Evolutionary conservation across 1,140 invertebrate genomes (phyloP).

Genomic region (Lordiphosa clarofinis): DNA sequence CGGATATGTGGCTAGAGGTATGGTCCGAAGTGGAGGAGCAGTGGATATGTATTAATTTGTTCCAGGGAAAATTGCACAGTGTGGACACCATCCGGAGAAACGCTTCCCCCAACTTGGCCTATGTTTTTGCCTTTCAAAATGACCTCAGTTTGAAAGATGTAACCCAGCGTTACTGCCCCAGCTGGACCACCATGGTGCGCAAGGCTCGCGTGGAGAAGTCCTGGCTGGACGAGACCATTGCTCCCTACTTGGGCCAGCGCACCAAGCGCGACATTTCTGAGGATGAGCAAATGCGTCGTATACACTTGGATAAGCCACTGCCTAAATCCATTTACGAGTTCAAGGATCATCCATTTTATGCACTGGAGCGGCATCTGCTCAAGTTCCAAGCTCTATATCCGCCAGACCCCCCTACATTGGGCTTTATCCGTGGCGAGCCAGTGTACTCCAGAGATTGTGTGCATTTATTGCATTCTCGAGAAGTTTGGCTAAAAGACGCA

Average conservation of each 20-base stretch:
- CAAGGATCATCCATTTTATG: slow-evolving; percentile 97
- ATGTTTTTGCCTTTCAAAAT: slow-evolving; percentile 91
- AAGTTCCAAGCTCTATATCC: slow-evolving; percentile 99
- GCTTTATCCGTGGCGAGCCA: slow-evolving; percentile 91
- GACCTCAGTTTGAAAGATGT: slow-evolving; percentile 91
- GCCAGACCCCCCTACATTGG: slow-evolving; percentile 89
- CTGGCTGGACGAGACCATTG: slow-evolving; percentile 89
- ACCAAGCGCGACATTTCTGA: slow-evolving; percentile 86
- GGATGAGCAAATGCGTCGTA: slow-evolving; percentile 87
- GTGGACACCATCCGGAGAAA: slow-evolving; percentile 82
- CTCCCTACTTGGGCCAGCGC: slow-evolving; percentile 83
- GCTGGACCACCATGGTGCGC: slow-evolving; percentile 90
- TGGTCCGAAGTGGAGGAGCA: slow-evolving; percentile 90
- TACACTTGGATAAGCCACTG: slow-evolving; percentile 88
- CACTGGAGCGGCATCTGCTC: slow-evolving; percentile 91
- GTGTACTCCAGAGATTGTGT: slow-evolving; percentile 94
- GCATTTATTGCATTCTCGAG: slow-evolving; percentile 89
- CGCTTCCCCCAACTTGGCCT: slow-evolving; percentile 87
- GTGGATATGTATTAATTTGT: slow-evolving; percentile 90
- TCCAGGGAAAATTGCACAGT: slow-evolving; percentile 86
- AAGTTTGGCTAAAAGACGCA: slow-evolving; percentile 94
- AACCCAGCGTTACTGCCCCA: slow-evolving; percentile 90
- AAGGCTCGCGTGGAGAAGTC: slow-evolving; percentile 87
- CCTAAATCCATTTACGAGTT: slow-evolving; percentile 88
- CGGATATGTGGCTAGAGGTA: slow-evolving; percentile 92